Conservation (phyloP, 2,113 vertebrate genomes). For the Protobothrops flavoviridis region DNA sequence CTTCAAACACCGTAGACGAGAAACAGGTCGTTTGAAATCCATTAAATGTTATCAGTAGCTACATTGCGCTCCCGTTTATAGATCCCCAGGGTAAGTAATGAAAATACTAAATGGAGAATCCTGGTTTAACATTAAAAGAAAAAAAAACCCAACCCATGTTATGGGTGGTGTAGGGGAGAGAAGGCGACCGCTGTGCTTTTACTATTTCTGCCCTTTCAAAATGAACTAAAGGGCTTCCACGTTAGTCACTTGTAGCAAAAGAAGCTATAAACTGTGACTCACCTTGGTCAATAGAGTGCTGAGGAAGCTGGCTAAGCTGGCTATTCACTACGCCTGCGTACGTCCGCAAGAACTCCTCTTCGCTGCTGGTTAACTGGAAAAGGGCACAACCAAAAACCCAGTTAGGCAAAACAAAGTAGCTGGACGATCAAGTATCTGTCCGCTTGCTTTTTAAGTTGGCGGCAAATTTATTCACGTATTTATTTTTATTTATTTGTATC, state of each 20-base stretch:
- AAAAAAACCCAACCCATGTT: accelerated
- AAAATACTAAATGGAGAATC: background rate
- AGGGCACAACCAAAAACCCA: background rate
- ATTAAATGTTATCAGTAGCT: background rate
- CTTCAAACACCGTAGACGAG: background rate
- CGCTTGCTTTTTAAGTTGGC: background rate
- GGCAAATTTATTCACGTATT: background rate
- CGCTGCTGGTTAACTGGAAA: constrained; percentile 88
- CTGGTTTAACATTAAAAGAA: background rate
- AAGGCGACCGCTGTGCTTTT: background rate
- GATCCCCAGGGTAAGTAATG: background rate
- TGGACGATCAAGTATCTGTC: background rate
- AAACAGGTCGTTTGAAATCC: background rate
- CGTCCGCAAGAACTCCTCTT: constrained; percentile 95
- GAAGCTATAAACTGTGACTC: constrained; percentile 53
- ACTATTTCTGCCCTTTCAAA: background rate
- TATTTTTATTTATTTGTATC: background rate
- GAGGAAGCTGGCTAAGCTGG: constrained; percentile 97
- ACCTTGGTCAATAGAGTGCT: constrained; percentile 98
- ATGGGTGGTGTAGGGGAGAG: background rate
- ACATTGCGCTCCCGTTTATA: background rate
- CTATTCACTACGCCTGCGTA: constrained; percentile 94
- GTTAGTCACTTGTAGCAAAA: background rate
- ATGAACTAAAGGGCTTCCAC: background rate
- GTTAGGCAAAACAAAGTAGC: background rate